These are phyloP conservation scores for Trypoxylus dichotomus DNA, from an alignment of 1,140 invertebrate genomes.

Conservation along the genomic window DNA sequence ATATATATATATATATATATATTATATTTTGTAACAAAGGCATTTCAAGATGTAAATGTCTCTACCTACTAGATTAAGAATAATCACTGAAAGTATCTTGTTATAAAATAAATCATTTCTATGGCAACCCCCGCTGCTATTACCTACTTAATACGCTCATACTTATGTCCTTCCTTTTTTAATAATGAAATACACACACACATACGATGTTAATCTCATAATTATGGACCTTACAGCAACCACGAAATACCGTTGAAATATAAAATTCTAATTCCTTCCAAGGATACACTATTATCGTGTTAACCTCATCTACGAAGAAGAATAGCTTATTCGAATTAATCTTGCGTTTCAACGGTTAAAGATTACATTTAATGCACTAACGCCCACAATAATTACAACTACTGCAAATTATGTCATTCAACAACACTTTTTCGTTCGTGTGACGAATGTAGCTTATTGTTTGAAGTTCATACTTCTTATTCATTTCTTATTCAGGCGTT, in stretches of 20 bases:
- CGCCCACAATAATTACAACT: slow-evolving; percentile 7
- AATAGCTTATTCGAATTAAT: neutral
- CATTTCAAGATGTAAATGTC: no score
- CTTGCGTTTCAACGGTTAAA: neutral
- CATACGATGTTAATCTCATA: neutral
- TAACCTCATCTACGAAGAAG: slow-evolving; percentile 14
- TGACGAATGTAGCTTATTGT: neutral
- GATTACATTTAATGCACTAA: neutral
- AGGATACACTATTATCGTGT: neutral
- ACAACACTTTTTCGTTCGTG: neutral
- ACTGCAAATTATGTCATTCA: slow-evolving; percentile 13
- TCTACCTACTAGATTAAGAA: no score
- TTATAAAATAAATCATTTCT: no score
- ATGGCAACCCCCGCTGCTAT: no score
- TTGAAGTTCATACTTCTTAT: neutral
- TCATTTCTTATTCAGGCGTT: no score
- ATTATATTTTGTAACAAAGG: no score
- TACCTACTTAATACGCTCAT: no score
- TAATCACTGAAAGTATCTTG: no score
- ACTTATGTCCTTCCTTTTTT: no score
- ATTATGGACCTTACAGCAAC: neutral
- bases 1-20: no score
- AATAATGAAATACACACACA: neutral
- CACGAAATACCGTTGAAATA: neutral
- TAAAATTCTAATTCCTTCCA: neutral